Base-by-base conservation (phyloP, 1,140 invertebrate species). In the Drosophila arawakana region DNA sequence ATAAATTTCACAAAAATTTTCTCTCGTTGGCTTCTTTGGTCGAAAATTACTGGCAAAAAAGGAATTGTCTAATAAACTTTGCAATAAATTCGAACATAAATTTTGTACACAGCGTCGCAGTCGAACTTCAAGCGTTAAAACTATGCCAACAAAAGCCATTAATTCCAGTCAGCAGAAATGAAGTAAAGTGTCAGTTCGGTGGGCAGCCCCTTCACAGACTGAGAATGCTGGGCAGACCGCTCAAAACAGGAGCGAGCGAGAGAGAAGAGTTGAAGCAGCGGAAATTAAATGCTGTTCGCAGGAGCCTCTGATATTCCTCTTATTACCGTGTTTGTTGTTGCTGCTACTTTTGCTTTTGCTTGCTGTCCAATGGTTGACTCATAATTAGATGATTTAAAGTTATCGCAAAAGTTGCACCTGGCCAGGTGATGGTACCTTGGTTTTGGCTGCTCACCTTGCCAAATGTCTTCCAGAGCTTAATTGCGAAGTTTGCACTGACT, bases 371-470 rank as follows among this genome's bases (percentile, higher is more conserved):
- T 84, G 83, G 66, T 73, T 76, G 78, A 76, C 73, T 84, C 80
- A 91, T 91, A 91, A 91, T 91, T 91, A 91, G 88, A 91, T 91
- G 89, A 91, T 91, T 91, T 91, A 91, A 88, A 81, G 83, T 91
- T 91, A 91, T 91, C 83, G 88, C 80, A 75, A 90, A 90, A 90
- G 85, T 90, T 90, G 74, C 55, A 63, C 46, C 58, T 43, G 49
- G 35, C 55, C 55, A 50, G 35, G n/a, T 21, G 69, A 15, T 67
- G 49, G 57, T 50, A 7, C 30, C 57, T 70, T 13, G 59, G 37
- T 44, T 62, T 62, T 69, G 69, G 67, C 63, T 80, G 85, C 75
- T 82, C 83, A 82, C 82, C 78, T 88, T 79, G 82, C 65, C 81
- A 86, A 85, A 85, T 85, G 78, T 88, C 83, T 83, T 63, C 61